These are phyloP conservation scores for Falco rusticolus DNA, from an alignment of 2,797 vertebrate species.

Conservation along the genomic window DNA sequence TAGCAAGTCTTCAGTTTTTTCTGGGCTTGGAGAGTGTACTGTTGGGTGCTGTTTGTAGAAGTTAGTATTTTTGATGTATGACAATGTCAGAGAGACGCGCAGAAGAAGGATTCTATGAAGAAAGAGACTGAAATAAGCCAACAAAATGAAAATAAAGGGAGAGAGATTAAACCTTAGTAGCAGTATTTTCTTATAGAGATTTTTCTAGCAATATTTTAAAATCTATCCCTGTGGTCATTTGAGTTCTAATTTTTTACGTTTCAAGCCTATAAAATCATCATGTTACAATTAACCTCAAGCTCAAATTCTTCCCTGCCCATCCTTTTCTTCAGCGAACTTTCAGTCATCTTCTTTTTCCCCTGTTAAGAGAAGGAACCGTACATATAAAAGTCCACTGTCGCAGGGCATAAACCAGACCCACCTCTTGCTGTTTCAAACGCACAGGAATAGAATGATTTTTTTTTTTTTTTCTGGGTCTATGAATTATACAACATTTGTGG, in stretches of 20 bases:
- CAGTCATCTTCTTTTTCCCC: not conserved
- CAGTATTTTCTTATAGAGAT: not conserved
- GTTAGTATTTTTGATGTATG: not conserved
- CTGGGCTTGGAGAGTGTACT: not conserved
- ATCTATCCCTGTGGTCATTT: not conserved
- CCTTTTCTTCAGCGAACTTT: not conserved
- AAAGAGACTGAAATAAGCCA: not conserved
- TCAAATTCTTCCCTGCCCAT: not conserved
- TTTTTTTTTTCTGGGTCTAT: not conserved
- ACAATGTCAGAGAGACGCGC: not conserved
- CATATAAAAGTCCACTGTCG: not conserved
- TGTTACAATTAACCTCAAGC: not conserved
- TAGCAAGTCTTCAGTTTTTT: not conserved
- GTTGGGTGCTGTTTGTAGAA: not conserved
- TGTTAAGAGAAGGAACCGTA: not conserved
- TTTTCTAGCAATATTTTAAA: not conserved
- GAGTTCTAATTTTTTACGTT: not conserved
- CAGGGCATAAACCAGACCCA: not conserved
- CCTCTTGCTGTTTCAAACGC: not conserved
- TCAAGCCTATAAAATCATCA: not conserved
- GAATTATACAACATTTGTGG: constrained; percentile 63
- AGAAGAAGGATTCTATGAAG: not conserved
- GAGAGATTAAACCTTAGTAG: not conserved
- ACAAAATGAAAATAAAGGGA: not conserved
- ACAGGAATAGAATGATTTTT: not conserved